phyloP scores from a whole-genome alignment of 2,797 vertebrate species.

The Momotus momota region DNA sequence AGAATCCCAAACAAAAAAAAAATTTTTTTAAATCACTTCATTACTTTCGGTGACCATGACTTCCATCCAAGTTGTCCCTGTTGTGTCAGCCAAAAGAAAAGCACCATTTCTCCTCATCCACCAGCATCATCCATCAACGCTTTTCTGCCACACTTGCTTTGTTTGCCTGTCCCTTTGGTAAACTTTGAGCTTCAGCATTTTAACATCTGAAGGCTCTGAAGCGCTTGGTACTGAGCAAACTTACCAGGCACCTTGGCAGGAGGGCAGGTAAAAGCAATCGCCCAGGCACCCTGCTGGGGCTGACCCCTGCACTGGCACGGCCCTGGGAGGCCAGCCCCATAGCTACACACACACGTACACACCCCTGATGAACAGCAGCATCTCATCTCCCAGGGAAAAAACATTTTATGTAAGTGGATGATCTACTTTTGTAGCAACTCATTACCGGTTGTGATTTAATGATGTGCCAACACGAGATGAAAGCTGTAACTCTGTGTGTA shows the following conservation, averaged over 20 bases:
- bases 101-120: background rate
- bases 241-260: background rate
- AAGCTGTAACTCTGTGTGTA: background rate
- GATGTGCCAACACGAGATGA: background rate
- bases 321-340: background rate
- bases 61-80: background rate
- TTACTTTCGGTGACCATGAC: background rate
- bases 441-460: background rate
- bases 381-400: background rate
- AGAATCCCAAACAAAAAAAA: background rate
- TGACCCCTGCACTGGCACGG: background rate
- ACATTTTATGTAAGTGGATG: background rate
- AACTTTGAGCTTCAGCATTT: background rate
- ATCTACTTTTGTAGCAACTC: background rate
- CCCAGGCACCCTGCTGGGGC: background rate
- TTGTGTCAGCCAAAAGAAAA: constrained; percentile 23
- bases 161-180: background rate
- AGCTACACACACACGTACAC: background rate
- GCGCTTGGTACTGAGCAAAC: background rate
- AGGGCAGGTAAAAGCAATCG: background rate
- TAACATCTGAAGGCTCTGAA: background rate
- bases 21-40: background rate
- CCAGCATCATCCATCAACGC: background rate
- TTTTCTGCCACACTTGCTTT: background rate
- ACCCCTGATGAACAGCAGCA: background rate